Base-by-base conservation (phyloP, 2,888 invertebrate genomes). In the Baronia brevicornis region DNA sequence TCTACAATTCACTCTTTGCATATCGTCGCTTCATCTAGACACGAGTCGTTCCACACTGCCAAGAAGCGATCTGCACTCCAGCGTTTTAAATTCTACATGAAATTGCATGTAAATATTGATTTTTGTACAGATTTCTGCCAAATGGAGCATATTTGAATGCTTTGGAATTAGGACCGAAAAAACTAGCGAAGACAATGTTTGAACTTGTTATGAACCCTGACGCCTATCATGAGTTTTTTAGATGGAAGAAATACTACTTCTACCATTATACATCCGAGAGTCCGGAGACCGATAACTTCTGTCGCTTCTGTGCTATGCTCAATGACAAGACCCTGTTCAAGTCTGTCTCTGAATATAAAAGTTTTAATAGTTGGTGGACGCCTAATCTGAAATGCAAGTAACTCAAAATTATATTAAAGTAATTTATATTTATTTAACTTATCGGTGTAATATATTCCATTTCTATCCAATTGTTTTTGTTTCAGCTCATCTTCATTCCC, bases 111-210 rank as follows among this genome's bases (percentile, higher is more conserved):
- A n/a, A n/a, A n/a, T n/a, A n/a, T n/a, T n/a, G n/a, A n/a, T n/a
- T 31, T 27, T 20, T n/a, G 44, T 60, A 35, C 44, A 78, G 78
- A 33, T 79, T 69, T 39, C 40, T 75, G 38, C 77, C 77, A 2
- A 51, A 62, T 3, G 64, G 65, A 2, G 53, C 58, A 0, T 78
- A 75, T 36, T 44, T 79, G 13, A 51, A 77, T 33, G 78, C 72
- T 2, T 12, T 48, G 1, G 37, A 55, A 34, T 34, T 69, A 27
- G 55, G 56, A 9, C 52, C 71, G 6, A 42, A 46, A 28, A 42
- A 46, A 2, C 46, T 78, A 27, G 75, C 71, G 1, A 34, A 45
- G 4, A 45, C 46, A 27, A 73, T 78, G 38, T 42, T 48, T 20
- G 46, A 56, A 8, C 41, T 67, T 4, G 64, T 70, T 2, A 48